These are phyloP conservation scores for Patagioenas fasciata DNA, from an alignment of 2,113 vertebrate genomes.

Conservation along the genomic window DNA sequence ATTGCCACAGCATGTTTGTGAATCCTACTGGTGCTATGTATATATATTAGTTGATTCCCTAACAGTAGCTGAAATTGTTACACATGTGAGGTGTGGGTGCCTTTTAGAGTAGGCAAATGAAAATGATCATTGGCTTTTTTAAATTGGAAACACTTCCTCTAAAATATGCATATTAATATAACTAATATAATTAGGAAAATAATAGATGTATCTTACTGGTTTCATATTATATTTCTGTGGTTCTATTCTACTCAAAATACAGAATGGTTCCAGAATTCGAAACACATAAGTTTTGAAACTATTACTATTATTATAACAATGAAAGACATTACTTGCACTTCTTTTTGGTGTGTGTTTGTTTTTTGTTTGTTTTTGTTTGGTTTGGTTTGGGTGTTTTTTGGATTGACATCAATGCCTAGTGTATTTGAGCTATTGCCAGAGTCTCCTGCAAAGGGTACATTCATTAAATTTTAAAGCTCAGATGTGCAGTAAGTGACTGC, in stretches of 20 bases:
- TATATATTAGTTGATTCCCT: not conserved
- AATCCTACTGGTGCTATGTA: not conserved
- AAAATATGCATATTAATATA: not conserved
- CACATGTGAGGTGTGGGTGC: not conserved
- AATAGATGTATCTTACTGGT: not conserved
- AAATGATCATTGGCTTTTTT: not conserved
- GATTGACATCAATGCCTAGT: constrained; percentile 9
- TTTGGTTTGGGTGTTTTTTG: not conserved
- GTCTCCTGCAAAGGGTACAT: constrained; percentile 14
- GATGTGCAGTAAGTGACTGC: not conserved
- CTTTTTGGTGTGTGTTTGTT: not conserved
- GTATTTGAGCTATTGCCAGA: not conserved
- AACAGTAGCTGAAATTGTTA: not conserved
- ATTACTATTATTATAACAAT: not conserved
- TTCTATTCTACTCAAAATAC: not conserved
- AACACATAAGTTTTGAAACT: not conserved
- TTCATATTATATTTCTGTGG: not conserved
- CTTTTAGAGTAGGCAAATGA: not conserved
- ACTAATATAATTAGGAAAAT: not conserved
- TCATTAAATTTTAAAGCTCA: constrained; percentile 49
- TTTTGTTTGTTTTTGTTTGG: not conserved
- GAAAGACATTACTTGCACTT: not conserved
- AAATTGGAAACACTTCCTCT: not conserved
- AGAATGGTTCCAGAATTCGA: not conserved
- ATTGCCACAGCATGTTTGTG: not conserved